Evolutionary conservation across 1,140 invertebrate species (phyloP).

Genomic region (Reticulitermes speratus): DNA sequence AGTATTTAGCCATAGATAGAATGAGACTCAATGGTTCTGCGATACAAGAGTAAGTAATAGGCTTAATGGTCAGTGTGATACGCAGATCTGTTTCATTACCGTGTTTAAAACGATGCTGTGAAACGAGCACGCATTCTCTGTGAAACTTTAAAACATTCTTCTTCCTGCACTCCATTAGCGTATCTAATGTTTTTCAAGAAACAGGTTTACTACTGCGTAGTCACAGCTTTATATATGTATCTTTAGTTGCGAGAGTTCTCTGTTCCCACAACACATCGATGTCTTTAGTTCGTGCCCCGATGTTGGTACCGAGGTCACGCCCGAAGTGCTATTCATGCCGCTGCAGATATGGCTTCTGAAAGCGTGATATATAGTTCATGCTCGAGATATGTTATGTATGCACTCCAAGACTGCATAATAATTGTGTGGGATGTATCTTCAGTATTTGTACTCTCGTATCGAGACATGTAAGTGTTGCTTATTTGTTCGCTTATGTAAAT

Average conservation of each 20-base stretch:
- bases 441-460: too few relatives aligned
- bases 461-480: too few relatives aligned
- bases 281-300: conserved; percentile 13
- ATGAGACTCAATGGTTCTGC: too few relatives aligned
- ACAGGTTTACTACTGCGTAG: neutral
- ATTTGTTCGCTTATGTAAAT: too few relatives aligned
- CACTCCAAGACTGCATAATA: neutral
- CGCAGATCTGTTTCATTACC: too few relatives aligned
- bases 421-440: neutral
- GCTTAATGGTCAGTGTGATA: too few relatives aligned
- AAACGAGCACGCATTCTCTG: too few relatives aligned
- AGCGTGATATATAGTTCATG: neutral
- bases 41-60: too few relatives aligned
- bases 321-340: neutral
- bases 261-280: neutral
- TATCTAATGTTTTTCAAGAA: neutral
- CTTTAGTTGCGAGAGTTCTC: neutral
- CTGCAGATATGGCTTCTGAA: neutral
- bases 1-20: too few relatives aligned
- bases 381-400: neutral
- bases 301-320: neutral
- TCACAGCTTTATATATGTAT: conserved; percentile 5
- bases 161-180: too few relatives aligned
- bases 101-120: too few relatives aligned
- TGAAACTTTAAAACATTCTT: too few relatives aligned